Percentiles rank a stretch among this genome's conserved stretches.
Evolutionary conservation across 2,888 invertebrate genomes (phyloP).

Genomic region (Lypha dubia): DNA sequence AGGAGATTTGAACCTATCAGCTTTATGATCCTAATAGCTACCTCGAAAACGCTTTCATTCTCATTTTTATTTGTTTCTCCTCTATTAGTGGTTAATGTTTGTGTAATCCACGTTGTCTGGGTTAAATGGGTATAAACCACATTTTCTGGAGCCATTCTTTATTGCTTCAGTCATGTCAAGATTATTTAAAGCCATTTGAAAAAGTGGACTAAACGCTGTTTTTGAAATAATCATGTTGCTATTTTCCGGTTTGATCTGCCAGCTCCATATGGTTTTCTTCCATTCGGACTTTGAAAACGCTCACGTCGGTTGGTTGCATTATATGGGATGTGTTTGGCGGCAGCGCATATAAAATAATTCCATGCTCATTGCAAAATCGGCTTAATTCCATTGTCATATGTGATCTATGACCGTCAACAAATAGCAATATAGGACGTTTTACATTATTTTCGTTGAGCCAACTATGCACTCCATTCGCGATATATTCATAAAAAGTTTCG

Average conservation of each 20-base stretch:
- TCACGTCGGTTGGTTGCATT: not conserved
- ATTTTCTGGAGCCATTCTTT: constrained; percentile 33
- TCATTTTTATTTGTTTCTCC: not conserved
- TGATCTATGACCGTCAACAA: not conserved
- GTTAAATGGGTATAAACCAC: constrained; percentile 46
- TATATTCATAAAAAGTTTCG: constrained; percentile 55
- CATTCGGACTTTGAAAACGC: too few relatives aligned
- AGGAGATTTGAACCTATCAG: constrained; percentile 28
- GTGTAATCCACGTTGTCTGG: constrained; percentile 37
- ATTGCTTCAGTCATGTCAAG: constrained; percentile 7
- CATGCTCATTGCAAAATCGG: not conserved
- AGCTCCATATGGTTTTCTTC: too few relatives aligned
- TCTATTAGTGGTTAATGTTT: not conserved
- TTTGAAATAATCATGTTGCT: not conserved
- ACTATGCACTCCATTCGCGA: constrained; percentile 46
- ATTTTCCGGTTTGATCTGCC: not conserved
- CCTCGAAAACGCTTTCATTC: not conserved
- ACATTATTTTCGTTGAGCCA: constrained; percentile 53
- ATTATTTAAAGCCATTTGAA: constrained; percentile 3
- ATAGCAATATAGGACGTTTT: not conserved
- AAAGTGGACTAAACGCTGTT: constrained; percentile 25
- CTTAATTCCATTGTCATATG: not conserved
- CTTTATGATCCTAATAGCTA: not conserved
- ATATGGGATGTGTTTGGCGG: not conserved
- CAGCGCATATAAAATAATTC: not conserved